phyloP scores from a whole-genome alignment of 1,140 invertebrate species.

The Diabrotica virgifera region DNA sequence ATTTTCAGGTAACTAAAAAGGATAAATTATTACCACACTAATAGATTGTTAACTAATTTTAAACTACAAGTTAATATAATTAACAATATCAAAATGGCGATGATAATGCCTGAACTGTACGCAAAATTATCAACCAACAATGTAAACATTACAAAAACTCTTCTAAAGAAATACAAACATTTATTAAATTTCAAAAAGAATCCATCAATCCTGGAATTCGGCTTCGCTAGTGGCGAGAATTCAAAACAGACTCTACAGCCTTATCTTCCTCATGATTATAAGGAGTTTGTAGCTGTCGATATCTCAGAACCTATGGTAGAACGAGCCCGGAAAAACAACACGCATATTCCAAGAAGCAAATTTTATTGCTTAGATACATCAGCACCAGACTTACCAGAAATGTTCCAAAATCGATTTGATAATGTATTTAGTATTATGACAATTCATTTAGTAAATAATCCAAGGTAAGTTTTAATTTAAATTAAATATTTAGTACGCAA shows the following conservation, averaged over 20 bases:
- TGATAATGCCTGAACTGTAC: not conserved
- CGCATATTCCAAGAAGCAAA: not conserved
- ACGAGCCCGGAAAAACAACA: not conserved
- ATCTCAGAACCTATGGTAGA: not conserved
- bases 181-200: not conserved
- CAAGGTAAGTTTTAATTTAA: not conserved
- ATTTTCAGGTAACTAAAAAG: too few relatives aligned
- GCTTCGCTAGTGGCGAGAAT: not conserved
- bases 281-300: not conserved
- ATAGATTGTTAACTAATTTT: too few relatives aligned
- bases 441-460: not conserved
- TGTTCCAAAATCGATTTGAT: not conserved
- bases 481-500: too few relatives aligned
- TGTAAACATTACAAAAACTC: slow-evolving; percentile 2
- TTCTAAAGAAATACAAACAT: not conserved
- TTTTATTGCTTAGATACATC: not conserved
- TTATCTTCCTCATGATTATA: not conserved
- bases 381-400: not conserved
- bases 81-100: not conserved
- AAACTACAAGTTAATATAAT: too few relatives aligned
- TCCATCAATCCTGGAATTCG: not conserved
- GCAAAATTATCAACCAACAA: slow-evolving; percentile 7
- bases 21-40: too few relatives aligned
- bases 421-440: not conserved
- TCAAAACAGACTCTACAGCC: not conserved